Evolutionary conservation across 1,140 invertebrate species (phyloP).

Genomic region (Apolygus lucorum): DNA sequence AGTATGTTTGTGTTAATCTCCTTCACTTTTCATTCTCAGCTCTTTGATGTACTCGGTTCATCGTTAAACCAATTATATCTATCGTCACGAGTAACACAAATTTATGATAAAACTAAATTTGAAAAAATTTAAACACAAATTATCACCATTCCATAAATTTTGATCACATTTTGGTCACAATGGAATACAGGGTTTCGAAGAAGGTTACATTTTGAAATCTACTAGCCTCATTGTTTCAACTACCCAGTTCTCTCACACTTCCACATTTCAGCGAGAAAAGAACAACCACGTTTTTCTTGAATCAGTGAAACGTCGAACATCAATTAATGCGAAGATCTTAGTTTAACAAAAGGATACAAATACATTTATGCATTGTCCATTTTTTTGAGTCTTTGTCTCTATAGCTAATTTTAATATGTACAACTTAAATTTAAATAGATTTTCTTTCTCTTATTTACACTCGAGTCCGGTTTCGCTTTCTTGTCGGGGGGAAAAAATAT

Average conservation of each 20-base stretch:
- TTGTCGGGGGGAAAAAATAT: background rate
- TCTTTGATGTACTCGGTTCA: no score
- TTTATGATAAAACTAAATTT: no score
- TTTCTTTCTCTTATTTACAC: constrained; percentile 20
- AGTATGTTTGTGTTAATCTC: no score
- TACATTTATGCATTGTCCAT: constrained; percentile 19
- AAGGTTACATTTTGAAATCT: no score
- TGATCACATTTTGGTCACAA: background rate
- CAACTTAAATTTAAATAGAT: constrained; percentile 16
- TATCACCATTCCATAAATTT: background rate
- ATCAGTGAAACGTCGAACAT: background rate
- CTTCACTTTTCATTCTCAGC: no score
- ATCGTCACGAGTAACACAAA: no score
- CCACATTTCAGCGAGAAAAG: background rate
- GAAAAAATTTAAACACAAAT: background rate
- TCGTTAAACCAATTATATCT: no score
- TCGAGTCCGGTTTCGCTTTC: background rate
- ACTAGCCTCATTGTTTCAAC: background rate
- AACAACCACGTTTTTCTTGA: background rate
- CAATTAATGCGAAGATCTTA: constrained; percentile 1
- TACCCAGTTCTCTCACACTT: background rate
- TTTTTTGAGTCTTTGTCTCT: constrained; percentile 17
- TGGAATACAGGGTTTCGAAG: no score
- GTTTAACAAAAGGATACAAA: constrained; percentile 20
- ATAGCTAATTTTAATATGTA: constrained; percentile 13